A percentile compares a stretch with the other conserved stretches of the same genome.
Conservation (phyloP, 1,140 invertebrate genomes). For the Muscidifurax raptorellus region DNA sequence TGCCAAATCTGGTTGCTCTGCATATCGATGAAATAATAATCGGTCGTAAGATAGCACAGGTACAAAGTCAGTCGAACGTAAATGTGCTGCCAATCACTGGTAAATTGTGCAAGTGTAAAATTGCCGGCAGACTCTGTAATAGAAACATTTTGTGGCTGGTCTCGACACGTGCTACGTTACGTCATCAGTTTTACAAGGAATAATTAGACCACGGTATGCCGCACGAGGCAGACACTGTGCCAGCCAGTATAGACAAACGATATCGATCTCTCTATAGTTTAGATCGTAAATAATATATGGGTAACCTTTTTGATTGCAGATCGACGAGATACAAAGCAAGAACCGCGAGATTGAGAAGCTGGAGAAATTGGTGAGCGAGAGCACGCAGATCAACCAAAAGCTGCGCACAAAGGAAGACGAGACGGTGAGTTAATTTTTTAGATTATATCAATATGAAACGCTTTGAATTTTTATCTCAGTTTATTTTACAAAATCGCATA, state of each 20-base stretch:
- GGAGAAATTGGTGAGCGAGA: constrained; percentile 53
- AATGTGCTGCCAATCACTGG: constrained; percentile 7
- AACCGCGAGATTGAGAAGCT: constrained; percentile 60
- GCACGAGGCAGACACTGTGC: neutral
- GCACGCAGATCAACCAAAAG: constrained; percentile 49
- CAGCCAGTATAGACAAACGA: neutral
- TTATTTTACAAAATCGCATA: no score
- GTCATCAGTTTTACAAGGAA: constrained; percentile 13
- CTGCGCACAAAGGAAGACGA: constrained; percentile 50
- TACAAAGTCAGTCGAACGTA: neutral
- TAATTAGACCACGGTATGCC: neutral
- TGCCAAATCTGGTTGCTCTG: no score
- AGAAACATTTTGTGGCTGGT: neutral
- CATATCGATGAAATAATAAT: no score
- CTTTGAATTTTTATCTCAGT: no score
- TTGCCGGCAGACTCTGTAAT: neutral
- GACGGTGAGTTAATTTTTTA: constrained; percentile 51
- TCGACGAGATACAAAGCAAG: constrained; percentile 62
- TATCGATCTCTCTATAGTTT: neutral
- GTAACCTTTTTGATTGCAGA: constrained; percentile 53
- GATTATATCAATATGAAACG: no score
- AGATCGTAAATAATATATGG: neutral
- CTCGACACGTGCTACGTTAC: neutral
- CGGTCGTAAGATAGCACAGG: neutral
- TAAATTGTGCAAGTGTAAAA: constrained; percentile 5